Conservation (phyloP, 30 jellyfish, hydroid and myxozoan genomes). For the Cassiopea xamachana region DNA sequence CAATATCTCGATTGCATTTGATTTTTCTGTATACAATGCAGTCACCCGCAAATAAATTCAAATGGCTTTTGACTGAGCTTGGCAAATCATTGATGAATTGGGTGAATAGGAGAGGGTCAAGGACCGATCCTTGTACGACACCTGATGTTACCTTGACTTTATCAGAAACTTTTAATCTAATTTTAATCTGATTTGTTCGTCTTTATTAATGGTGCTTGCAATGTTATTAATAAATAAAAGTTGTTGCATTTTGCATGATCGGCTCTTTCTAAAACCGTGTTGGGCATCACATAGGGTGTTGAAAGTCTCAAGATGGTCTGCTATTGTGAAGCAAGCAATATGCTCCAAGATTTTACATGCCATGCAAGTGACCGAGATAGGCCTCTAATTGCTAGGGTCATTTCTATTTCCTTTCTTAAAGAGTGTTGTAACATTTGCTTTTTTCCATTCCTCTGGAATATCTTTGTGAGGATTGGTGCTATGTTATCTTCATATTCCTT, state of each 20-base stretch:
- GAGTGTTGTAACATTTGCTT: not conserved
- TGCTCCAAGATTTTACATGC: slow-evolving; percentile 55
- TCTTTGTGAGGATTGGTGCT: no score
- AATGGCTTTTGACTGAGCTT: no score
- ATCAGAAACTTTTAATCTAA: no score
- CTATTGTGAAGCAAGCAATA: slow-evolving; percentile 21
- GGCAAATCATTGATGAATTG: no score
- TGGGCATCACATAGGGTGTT: not conserved
- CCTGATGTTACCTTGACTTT: no score
- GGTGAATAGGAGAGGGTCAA: no score
- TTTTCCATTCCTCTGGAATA: no score
- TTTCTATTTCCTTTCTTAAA: not conserved
- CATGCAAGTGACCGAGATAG: slow-evolving; percentile 48
- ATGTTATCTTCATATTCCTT: no score
- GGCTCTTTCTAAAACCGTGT: not conserved
- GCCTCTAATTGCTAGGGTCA: slow-evolving; percentile 59
- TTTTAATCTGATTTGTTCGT: not conserved
- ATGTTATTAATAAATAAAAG: slow-evolving; percentile 1
- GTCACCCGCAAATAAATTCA: no score
- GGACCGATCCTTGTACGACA: no score
- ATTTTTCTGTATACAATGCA: no score
- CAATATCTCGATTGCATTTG: no score
- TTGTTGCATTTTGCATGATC: not conserved
- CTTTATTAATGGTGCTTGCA: not conserved
- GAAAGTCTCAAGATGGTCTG: slow-evolving; percentile 15